Evolutionary conservation across 1,140 invertebrate genomes (phyloP).

Genomic region (Euwallacea similis): DNA sequence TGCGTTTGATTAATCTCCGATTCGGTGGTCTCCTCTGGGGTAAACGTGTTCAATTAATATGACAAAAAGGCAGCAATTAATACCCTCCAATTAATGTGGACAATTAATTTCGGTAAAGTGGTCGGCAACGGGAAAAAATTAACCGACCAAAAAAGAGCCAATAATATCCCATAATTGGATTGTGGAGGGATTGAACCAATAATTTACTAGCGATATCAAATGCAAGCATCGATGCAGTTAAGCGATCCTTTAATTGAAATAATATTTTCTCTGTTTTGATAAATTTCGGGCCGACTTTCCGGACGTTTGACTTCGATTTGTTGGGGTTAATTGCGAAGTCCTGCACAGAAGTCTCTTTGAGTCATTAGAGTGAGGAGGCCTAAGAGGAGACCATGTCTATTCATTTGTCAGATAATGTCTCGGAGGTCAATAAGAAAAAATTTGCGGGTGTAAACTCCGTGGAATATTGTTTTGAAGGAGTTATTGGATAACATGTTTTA

Average conservation of each 20-base stretch:
- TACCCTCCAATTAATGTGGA: constrained; percentile 21
- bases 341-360: neutral
- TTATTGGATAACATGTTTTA: no score
- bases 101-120: constrained; percentile 25
- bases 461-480: no score
- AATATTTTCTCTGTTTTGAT: constrained; percentile 31
- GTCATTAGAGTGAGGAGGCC: no score
- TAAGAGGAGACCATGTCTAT: no score
- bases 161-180: constrained; percentile 43
- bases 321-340: neutral
- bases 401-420: no score
- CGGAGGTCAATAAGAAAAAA: no score
- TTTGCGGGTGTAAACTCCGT: no score
- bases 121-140: constrained; percentile 36
- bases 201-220: constrained; percentile 37
- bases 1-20: no score
- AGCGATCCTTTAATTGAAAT: constrained; percentile 29
- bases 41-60: constrained; percentile 16
- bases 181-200: constrained; percentile 22
- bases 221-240: constrained; percentile 36
- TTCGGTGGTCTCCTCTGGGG: neutral
- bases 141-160: constrained; percentile 40
- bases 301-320: neutral
- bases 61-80: constrained; percentile 14
- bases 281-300: constrained; percentile 6